phyloP scores from a whole-genome alignment of 2,797 vertebrate species.

The Molossus alvarezi region DNA sequence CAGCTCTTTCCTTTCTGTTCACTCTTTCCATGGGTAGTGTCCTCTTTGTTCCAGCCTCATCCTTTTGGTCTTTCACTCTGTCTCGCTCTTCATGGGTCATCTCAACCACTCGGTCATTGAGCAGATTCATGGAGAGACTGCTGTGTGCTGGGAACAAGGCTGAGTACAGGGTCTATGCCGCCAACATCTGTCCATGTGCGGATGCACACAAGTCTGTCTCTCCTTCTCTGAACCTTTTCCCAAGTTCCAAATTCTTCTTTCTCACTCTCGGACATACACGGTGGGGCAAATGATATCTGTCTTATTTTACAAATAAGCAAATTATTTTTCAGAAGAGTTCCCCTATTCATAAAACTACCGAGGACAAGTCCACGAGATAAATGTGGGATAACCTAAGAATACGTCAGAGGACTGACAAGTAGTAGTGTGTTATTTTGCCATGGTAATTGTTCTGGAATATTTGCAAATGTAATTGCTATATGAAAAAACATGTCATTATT shows the following conservation, averaged over 20 bases:
- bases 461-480: background rate
- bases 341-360: background rate
- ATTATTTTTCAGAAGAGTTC: background rate
- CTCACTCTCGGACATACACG: background rate
- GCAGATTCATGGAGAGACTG: background rate
- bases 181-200: background rate
- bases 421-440: background rate
- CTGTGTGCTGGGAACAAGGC: background rate
- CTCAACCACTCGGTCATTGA: background rate
- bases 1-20: background rate
- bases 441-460: constrained; percentile 21
- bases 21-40: background rate
- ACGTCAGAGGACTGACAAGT: background rate
- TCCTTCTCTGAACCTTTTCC: background rate
- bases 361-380: background rate
- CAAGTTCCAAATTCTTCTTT: background rate
- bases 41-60: background rate
- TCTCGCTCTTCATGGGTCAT: background rate
- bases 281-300: background rate
- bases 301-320: constrained; percentile 49
- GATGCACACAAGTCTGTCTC: background rate
- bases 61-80: background rate
- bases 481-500: background rate
- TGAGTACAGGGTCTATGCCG: background rate
- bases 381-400: background rate